These are phyloP conservation scores for Acipenser oxyrinchus DNA, from an alignment of 2,797 vertebrate genomes.

Conservation along the genomic window DNA sequence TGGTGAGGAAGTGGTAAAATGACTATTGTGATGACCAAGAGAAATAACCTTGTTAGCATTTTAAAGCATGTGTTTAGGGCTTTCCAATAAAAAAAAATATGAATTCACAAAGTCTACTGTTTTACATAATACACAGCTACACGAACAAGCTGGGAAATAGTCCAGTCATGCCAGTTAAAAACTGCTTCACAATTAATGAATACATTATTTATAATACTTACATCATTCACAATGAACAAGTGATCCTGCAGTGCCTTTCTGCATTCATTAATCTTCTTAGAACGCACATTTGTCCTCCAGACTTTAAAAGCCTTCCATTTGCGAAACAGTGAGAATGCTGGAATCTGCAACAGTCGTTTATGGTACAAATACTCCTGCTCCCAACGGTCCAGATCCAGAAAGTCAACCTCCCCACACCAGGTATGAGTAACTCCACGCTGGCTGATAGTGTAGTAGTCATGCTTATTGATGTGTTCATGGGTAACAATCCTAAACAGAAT, in stretches of 20 bases:
- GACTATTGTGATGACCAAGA: too few species aligned
- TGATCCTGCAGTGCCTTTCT: constrained; percentile 43
- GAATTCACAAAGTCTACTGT: too few species aligned
- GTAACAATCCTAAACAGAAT: constrained; percentile 48
- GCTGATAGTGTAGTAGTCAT: constrained; percentile 62
- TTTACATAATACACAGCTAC: background rate
- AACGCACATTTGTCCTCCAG: constrained; percentile 63
- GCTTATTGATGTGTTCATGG: constrained; percentile 51
- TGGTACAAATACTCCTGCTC: constrained; percentile 59
- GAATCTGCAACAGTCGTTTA: constrained; percentile 56
- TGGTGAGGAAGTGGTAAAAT: too few species aligned
- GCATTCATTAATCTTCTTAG: constrained; percentile 52
- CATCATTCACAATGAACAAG: constrained; percentile 64
- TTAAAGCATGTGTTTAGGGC: too few species aligned
- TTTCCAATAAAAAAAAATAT: too few species aligned
- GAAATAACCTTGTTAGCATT: too few species aligned
- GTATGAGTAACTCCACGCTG: constrained; percentile 44
- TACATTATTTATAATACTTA: constrained; percentile 38
- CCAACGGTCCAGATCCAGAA: constrained; percentile 53
- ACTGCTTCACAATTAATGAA: background rate
- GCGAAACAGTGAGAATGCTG: constrained; percentile 68
- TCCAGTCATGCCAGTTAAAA: background rate
- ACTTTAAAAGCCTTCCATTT: constrained; percentile 66
- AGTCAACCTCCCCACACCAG: constrained; percentile 38
- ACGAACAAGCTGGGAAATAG: too few species aligned